These are phyloP conservation scores for Thereva nobilitata DNA, from an alignment of 2,888 invertebrate species.

Conservation along the genomic window DNA sequence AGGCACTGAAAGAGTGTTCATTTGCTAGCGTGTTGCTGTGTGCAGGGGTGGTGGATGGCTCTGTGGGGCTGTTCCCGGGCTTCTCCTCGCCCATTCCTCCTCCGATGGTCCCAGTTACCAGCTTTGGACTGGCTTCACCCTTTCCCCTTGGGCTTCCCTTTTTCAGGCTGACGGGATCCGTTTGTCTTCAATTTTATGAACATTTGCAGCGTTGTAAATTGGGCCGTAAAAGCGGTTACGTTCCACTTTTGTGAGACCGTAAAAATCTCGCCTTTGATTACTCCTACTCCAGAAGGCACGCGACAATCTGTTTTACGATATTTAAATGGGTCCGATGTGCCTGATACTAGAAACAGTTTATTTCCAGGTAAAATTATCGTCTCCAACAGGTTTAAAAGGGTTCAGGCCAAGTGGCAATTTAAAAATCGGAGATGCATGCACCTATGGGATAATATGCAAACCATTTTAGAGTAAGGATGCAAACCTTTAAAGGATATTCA, in stretches of 20 bases:
- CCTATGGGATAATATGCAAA: neutral
- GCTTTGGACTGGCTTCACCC: neutral
- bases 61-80: neutral
- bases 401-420: no score
- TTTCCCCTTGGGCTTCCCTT: no score
- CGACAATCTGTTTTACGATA: no score
- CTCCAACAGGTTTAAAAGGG: no score
- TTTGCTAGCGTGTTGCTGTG: no score
- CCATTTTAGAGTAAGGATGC: slow-evolving; percentile 19
- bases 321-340: no score
- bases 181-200: slow-evolving; percentile 36
- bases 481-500: slow-evolving; percentile 30
- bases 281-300: no score
- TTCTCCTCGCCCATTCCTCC: neutral
- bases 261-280: slow-evolving; percentile 11
- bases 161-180: slow-evolving; percentile 10
- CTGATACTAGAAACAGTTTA: no score
- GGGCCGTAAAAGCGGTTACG: slow-evolving; percentile 35
- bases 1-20: slow-evolving; percentile 1
- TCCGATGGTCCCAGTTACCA: neutral
- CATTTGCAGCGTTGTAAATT: slow-evolving; percentile 38
- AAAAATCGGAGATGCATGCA: neutral
- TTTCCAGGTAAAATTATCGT: no score
- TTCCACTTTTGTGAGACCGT: slow-evolving; percentile 19
- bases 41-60: neutral